These are phyloP conservation scores for Julus scanicus DNA, from an alignment of 2,888 invertebrate genomes.

Conservation along the genomic window DNA sequence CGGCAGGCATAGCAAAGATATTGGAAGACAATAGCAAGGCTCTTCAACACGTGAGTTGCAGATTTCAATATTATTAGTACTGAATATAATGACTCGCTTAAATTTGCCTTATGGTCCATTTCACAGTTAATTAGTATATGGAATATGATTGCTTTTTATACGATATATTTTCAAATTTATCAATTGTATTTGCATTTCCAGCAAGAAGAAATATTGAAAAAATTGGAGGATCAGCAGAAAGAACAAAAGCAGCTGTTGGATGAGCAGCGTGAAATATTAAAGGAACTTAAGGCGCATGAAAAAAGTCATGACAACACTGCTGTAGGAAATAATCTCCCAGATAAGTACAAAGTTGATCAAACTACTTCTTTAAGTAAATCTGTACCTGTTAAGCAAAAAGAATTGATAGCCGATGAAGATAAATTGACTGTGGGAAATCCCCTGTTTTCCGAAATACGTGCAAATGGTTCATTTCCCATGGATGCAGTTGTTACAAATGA, in stretches of 20 bases:
- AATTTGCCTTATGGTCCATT: too few relatives aligned
- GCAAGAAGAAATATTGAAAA: slow-evolving; percentile 71
- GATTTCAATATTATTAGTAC: too few relatives aligned
- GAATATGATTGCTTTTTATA: too few relatives aligned
- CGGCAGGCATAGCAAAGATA: not conserved
- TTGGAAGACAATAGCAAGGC: slow-evolving; percentile 26
- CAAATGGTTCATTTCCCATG: too few relatives aligned
- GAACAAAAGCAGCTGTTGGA: slow-evolving; percentile 76
- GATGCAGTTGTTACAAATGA: too few relatives aligned
- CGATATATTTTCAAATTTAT: not conserved
- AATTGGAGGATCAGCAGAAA: slow-evolving; percentile 76
- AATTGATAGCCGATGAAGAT: not conserved
- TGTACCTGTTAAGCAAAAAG: not conserved
- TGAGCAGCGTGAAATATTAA: slow-evolving; percentile 71
- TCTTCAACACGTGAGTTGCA: slow-evolving; percentile 13
- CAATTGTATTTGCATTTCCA: slow-evolving; percentile 60
- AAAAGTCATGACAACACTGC: slow-evolving; percentile 58
- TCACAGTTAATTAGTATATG: too few relatives aligned
- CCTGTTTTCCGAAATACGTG: too few relatives aligned
- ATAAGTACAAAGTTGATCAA: too few relatives aligned
- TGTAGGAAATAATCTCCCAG: not conserved
- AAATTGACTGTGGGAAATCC: too few relatives aligned
- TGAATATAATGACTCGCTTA: too few relatives aligned
- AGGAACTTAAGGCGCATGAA: slow-evolving; percentile 72
- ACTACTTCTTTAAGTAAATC: not conserved